Percentiles rank a stretch among this genome's conserved stretches.
phyloP scores from a whole-genome alignment of 2,797 vertebrate genomes.

The Mastacembelus armatus region DNA sequence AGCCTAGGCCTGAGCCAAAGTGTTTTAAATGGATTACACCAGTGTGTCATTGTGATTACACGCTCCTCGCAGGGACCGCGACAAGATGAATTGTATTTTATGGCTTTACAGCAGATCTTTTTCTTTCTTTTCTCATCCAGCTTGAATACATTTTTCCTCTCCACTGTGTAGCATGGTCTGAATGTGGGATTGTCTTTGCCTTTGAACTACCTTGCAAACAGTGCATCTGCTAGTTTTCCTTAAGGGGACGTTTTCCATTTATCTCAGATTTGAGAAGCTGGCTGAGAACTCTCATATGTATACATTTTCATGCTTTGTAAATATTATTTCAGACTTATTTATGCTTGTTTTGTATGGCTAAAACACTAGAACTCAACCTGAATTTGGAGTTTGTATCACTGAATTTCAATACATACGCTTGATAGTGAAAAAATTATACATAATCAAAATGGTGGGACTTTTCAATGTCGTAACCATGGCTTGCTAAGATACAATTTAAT shows the following conservation, averaged over 20 bases:
- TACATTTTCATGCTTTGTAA: conserved; percentile 29
- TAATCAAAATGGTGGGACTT: too few species aligned
- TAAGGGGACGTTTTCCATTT: conserved; percentile 42
- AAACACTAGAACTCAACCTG: neutral
- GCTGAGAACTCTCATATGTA: conserved; percentile 23
- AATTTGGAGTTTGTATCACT: conserved; percentile 13
- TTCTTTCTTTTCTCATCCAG: conserved; percentile 59
- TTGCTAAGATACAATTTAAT: too few species aligned
- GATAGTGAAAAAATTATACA: too few species aligned
- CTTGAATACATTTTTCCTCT: conserved; percentile 58
- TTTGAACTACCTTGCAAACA: conserved; percentile 65
- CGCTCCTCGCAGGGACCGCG: conserved; percentile 73
- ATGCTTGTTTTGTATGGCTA: conserved; percentile 7
- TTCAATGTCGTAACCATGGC: too few species aligned
- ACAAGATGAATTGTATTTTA: conserved; percentile 81
- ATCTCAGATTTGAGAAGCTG: conserved; percentile 30
- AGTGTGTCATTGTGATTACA: conserved; percentile 86
- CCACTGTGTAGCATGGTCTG: conserved; percentile 44
- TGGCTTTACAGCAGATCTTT: conserved; percentile 76
- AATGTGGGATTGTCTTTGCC: conserved; percentile 69
- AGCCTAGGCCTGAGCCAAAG: conserved; percentile 75
- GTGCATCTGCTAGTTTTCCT: conserved; percentile 53
- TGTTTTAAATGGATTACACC: conserved; percentile 87
- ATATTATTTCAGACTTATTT: conserved; percentile 25
- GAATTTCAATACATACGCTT: conserved; percentile 10